A percentile compares a stretch with the other conserved stretches of the same genome.
Conservation (phyloP, 2,888 invertebrate genomes). For the Cerastis leucographa region DNA sequence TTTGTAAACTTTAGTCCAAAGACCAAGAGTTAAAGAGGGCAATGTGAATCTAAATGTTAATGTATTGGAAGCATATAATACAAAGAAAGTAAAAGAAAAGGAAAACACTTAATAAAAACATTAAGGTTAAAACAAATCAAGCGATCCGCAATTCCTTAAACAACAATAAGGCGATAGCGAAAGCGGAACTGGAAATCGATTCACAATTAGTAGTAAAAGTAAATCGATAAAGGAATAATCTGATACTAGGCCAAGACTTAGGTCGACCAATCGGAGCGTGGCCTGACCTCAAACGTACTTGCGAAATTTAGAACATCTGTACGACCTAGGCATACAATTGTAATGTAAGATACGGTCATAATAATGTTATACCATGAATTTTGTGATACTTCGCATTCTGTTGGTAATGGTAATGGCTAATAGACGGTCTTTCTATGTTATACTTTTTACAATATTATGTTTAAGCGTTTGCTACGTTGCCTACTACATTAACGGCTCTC, state of each 20-base stretch:
- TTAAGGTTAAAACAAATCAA: conserved; percentile 57
- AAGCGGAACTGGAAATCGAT: conserved; percentile 75
- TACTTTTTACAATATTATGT: neutral
- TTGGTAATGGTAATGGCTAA: neutral
- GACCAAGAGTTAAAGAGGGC: neutral
- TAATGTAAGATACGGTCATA: conserved; percentile 25
- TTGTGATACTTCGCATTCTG: conserved; percentile 8
- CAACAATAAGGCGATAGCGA: conserved; percentile 70
- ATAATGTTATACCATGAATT: conserved; percentile 21
- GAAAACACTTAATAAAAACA: conserved; percentile 30
- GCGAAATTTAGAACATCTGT: conserved; percentile 45
- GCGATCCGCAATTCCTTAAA: conserved; percentile 51
- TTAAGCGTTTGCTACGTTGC: neutral
- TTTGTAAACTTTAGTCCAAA: conserved; percentile 13
- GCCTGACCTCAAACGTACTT: conserved; percentile 46
- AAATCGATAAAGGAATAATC: conserved; percentile 74
- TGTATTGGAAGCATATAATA: neutral
- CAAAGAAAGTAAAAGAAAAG: neutral
- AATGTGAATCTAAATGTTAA: neutral
- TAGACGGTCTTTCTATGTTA: neutral
- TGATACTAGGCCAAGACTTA: conserved; percentile 69
- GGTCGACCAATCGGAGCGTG: conserved; percentile 62
- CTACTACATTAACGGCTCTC: neutral
- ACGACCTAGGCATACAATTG: conserved; percentile 40
- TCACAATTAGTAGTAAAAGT: conserved; percentile 74